phyloP scores from a whole-genome alignment of 1,140 invertebrate genomes.

The Pararge aegeria region DNA sequence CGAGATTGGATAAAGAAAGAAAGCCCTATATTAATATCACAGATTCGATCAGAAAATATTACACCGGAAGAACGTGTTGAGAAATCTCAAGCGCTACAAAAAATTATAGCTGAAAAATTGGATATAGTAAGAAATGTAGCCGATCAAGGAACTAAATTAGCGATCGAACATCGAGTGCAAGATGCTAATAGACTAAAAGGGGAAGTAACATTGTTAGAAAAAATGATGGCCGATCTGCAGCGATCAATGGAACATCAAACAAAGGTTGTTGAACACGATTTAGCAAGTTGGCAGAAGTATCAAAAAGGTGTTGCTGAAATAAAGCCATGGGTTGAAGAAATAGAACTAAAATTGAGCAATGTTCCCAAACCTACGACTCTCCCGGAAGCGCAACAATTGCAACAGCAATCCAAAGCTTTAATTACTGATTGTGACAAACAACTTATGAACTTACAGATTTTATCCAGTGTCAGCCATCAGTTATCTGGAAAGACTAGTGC shows the following conservation, averaged over 20 bases:
- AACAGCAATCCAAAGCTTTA: constrained; percentile 85
- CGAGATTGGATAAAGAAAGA: constrained; percentile 86
- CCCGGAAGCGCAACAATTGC: constrained; percentile 88
- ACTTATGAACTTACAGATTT: constrained; percentile 85
- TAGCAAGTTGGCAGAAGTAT: constrained; percentile 92
- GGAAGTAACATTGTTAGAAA: constrained; percentile 85
- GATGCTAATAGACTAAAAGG: constrained; percentile 85
- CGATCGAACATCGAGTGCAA: constrained; percentile 82
- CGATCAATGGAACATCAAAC: constrained; percentile 86
- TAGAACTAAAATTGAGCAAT: constrained; percentile 87
- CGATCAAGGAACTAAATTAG: constrained; percentile 87
- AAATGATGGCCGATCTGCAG: constrained; percentile 85
- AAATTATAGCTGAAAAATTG: constrained; percentile 86
- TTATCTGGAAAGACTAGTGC: constrained; percentile 86
- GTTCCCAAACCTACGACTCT: constrained; percentile 88
- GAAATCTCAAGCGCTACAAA: constrained; percentile 85
- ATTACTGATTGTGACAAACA: constrained; percentile 89
- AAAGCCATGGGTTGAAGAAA: constrained; percentile 93
- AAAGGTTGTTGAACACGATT: constrained; percentile 86
- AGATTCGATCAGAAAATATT: constrained; percentile 85
- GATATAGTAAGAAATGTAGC: constrained; percentile 86
- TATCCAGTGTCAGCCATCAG: constrained; percentile 86
- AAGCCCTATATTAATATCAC: constrained; percentile 87
- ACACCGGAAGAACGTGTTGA: constrained; percentile 88
- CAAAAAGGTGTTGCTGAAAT: constrained; percentile 88